These are phyloP conservation scores for Ichneumoninae sp. DNA, from an alignment of 2,888 invertebrate species.

Conservation along the genomic window DNA sequence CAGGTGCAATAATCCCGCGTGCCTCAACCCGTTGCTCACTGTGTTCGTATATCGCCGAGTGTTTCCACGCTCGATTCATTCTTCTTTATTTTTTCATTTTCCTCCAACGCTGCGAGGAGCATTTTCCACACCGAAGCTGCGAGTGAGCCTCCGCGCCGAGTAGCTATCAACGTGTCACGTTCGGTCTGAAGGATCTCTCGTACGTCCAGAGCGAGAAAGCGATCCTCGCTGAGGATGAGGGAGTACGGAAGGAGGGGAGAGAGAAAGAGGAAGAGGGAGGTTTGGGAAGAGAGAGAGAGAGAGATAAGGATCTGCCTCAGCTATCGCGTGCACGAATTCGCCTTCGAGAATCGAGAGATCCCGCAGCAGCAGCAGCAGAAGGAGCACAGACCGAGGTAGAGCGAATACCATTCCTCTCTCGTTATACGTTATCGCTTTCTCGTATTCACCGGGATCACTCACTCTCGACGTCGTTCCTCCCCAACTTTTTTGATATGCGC, in stretches of 20 bases:
- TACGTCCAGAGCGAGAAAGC: constrained; percentile 57
- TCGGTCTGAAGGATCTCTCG: constrained; percentile 57
- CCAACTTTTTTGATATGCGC: constrained; percentile 42
- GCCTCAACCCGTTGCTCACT: background rate
- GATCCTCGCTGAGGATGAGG: constrained; percentile 30
- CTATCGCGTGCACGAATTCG: constrained; percentile 58
- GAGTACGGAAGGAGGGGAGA: background rate
- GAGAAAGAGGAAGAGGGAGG: constrained; percentile 12
- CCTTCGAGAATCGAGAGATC: constrained; percentile 48
- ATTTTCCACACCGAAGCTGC: background rate
- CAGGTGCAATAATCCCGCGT: background rate
- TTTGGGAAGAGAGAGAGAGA: constrained; percentile 2
- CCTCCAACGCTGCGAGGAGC: background rate
- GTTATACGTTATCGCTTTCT: constrained; percentile 64
- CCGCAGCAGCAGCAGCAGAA: constrained; percentile 6
- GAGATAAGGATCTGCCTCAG: constrained; percentile 35
- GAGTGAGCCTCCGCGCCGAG: constrained; percentile 46
- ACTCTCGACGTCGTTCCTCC: constrained; percentile 49
- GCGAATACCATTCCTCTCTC: constrained; percentile 48
- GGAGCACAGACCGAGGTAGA: constrained; percentile 16
- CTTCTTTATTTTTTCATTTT: constrained; percentile 44
- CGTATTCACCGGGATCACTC: constrained; percentile 62
- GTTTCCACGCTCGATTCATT: constrained; percentile 33
- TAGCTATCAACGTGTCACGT: constrained; percentile 64
- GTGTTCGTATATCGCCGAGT: constrained; percentile 27